Evolutionary conservation across 2,888 invertebrate species (phyloP), one percentile per base, ranked within the genome.

Genomic region (Caenorhabditis macrosperma): DNA sequence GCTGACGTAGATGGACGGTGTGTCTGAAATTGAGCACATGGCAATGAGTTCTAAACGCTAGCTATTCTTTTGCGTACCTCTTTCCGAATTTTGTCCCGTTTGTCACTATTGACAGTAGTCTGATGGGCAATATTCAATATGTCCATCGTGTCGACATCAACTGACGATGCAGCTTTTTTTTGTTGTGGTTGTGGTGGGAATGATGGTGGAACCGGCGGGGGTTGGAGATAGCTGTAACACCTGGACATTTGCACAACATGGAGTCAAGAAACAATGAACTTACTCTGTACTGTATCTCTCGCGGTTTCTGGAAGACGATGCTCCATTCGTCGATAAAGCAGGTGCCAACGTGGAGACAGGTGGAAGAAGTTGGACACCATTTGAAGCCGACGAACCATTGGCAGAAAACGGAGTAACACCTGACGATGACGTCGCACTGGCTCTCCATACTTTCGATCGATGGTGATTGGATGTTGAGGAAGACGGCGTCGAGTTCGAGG

Each of bases 71-170:
- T 44, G 1, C 44, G 44, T 3, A 17, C 30, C 22, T 64, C 54
- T 17, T 50, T 59, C 41, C n/a, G n/a, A n/a, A n/a, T n/a, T n/a
- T n/a, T n/a, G n/a, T n/a, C n/a, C n/a, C 26, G 3, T 28, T 59
- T 69, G 17, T 61, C 61, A 54, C 72, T 50, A 6, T 33, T 22
- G 9, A 67, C 67, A 17, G 75, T 52, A 10, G 67, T 60, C 28
- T 54, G 50, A 35, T 75, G 75, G 12, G 74, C 74, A 33, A 6
- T 20, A 30, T 60, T 46, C 30, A 67, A 46, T 26, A 67, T 20
- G 20, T 75, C 67, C 1, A 17, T 3, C 3, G 41, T n/a, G 12
- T 60, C 26, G 9, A 44, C 3, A n/a, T 10, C 2, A 7, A 22
- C 20, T 3, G 50, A 22, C 3, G 24, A 7, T 7, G 12, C 9